Base-by-base conservation (phyloP, 1,140 invertebrate genomes). In the Pseudobourletiella spinata region DNA sequence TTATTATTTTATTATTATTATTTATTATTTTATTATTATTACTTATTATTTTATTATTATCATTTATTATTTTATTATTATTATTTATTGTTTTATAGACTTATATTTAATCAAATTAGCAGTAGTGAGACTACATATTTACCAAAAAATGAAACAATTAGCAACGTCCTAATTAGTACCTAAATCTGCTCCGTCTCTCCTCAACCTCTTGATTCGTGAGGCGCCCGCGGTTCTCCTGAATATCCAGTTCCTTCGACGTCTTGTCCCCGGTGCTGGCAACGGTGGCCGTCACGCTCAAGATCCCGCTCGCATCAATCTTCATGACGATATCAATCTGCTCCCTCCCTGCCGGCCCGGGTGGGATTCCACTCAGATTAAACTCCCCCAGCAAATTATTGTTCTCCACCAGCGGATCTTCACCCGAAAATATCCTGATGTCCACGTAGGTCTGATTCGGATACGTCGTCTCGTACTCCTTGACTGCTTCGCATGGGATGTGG, bases 391-490 rank as follows among this genome's bases (percentile, higher is more conserved):
- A 18, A 11, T 26, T 29, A 55, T 65, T 65, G 4, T 65, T 48
- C 1, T 1, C 15, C 24, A 55, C 63, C 3, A 28, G 3, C 22
- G 15, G 18, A 1, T 61, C 30, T 25, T 65, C 63, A 2, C 63
- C 63, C 6, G 59, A 35, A 32, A 46, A 65, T 42, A 65, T 79
- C 65, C 76, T 76, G 61, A 79, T 72, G 14, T 70, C 51, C n/a
- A 78, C 75, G 42, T 76, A 74, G 46, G 79, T 77, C 66, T 83
- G 82, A 70, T 84, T 83, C 72, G 83, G 82, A 1, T 78, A 74
- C 70, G 80, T 81, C 3, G 83, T 84, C 35, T 80, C 80, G 71
- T 84, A 83, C 0, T 74, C 80, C 67, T 84, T 80, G 0, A 77
- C 79, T 62, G 80, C 77, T 65, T 80, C 81, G 46, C 78, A 80